Base-by-base conservation (phyloP, 2,113 vertebrate genomes). In the Oncorhynchus mykiss region DNA sequence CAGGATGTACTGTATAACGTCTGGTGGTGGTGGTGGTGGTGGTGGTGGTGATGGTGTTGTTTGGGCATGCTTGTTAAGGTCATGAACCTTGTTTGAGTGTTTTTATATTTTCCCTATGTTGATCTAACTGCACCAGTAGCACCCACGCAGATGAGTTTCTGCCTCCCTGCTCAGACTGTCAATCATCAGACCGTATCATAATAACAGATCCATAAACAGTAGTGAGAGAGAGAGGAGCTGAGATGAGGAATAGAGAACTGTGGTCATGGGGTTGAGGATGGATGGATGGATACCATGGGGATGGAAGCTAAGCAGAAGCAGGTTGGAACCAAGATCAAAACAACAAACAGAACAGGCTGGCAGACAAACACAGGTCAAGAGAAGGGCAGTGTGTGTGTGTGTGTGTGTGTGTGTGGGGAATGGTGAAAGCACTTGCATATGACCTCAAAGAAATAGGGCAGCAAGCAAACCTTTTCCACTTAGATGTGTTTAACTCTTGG, bases 11-110 rank as follows among this genome's bases (percentile, higher is more conserved):
- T 13, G 67, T 67, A 3, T 5, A 25, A 29, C 11, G 25, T 67
- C 65, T 80, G 79, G 74, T 34, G 77, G 74, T 74, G 68, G 45
- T 59, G 72, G 71, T 74, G 68, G 45, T 59, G 72, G 71, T 73
- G 76, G 74, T 74, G 68, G 39, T 45, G 34, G 34, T 34, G 34
- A 0, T 39, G 59, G 18, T 62, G 13, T 67, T 86, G 84, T 86
- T 77, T 71, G 75, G 71, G 73, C 86, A 82, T 81, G 85, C 84
- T 82, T 59, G 16, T 1, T 60, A 34, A 84, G 82, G 82, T 80
- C 82, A 78, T 80, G 84, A 88, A 84, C 87, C 6, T 7, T 45
- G 39, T 45, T 45, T 45, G 78, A 79, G 74, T 7, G 71, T 72
- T 64, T 74, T 24, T 64, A 64, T 64, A 64, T 64, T 11, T n/a